phyloP scores from a whole-genome alignment of 2,113 vertebrate species.

The Pterocles gutturalis region DNA sequence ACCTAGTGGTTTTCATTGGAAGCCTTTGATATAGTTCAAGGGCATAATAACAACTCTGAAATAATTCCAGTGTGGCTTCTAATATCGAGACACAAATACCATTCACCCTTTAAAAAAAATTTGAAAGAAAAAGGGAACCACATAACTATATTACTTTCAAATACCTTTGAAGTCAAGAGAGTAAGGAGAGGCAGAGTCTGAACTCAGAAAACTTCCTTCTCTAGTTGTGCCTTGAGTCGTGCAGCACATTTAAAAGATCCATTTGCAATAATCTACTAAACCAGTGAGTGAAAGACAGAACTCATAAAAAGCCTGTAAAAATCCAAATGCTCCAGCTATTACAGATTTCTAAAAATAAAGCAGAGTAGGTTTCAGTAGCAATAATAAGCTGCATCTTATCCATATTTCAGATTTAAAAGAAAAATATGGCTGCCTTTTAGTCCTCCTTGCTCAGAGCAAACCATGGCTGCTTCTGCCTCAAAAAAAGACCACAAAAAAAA shows the following conservation, averaged over 20 bases:
- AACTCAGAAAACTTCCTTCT: constrained; percentile 47
- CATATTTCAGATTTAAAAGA: constrained; percentile 55
- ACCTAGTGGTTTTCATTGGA: neutral
- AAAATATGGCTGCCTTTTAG: constrained; percentile 68
- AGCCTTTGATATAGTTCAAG: constrained; percentile 44
- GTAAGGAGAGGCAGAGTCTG: constrained; percentile 41
- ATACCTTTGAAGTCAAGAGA: constrained; percentile 57
- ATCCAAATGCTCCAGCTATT: constrained; percentile 65
- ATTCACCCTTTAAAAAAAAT: constrained; percentile 38
- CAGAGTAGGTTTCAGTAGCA: constrained; percentile 65
- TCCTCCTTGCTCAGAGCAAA: constrained; percentile 40
- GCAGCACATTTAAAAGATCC: constrained; percentile 62
- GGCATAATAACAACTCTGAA: constrained; percentile 14
- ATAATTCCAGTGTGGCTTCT: constrained; percentile 1
- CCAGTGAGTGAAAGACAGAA: constrained; percentile 65
- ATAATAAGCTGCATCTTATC: constrained; percentile 62
- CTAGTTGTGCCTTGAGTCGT: constrained; percentile 51
- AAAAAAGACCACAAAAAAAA: constrained; percentile 48
- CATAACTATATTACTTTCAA: constrained; percentile 22
- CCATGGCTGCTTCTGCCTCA: constrained; percentile 41
- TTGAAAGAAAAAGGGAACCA: neutral
- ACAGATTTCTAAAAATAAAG: constrained; percentile 64
- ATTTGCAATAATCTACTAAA: constrained; percentile 66
- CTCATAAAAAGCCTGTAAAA: constrained; percentile 67
- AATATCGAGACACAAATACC: constrained; percentile 39